phyloP scores from a whole-genome alignment of 2,888 invertebrate species.

The Anorthoa munda region DNA sequence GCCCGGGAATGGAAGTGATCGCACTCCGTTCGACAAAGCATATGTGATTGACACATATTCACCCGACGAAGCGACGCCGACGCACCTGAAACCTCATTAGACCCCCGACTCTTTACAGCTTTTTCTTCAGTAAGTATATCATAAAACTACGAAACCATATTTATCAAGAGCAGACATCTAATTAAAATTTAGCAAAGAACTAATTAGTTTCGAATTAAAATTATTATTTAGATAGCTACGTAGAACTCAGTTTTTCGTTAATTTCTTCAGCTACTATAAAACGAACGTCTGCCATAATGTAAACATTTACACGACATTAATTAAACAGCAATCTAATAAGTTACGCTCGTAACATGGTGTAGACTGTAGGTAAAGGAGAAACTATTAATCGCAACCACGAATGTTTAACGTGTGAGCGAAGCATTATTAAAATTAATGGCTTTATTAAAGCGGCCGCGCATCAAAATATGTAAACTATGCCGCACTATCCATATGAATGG shows the following conservation, averaged over 20 bases:
- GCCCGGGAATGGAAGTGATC: slow-evolving; percentile 45
- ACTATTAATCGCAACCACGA: slow-evolving; percentile 70
- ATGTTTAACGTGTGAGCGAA: slow-evolving; percentile 70
- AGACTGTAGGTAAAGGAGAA: slow-evolving; percentile 61
- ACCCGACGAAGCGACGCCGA: slow-evolving; percentile 14
- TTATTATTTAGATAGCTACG: slow-evolving; percentile 24
- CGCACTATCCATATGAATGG: slow-evolving; percentile 84
- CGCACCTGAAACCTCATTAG: slow-evolving; percentile 52
- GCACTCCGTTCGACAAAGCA: slow-evolving; percentile 44
- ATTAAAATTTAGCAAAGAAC: slow-evolving; percentile 16
- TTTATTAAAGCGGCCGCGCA: slow-evolving; percentile 80
- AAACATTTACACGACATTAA: slow-evolving; percentile 53
- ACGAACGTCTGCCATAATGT: slow-evolving; percentile 36
- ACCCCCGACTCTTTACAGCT: slow-evolving; percentile 9
- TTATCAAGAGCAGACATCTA: slow-evolving; percentile 14
- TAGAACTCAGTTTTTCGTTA: slow-evolving; percentile 13
- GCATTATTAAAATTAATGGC: slow-evolving; percentile 85
- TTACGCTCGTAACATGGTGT: slow-evolving; percentile 61
- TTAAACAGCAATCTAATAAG: slow-evolving; percentile 60
- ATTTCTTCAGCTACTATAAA: slow-evolving; percentile 22
- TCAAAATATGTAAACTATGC: slow-evolving; percentile 86
- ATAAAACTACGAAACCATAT: slow-evolving; percentile 5
- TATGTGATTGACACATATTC: slow-evolving; percentile 50
- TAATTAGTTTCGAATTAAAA: slow-evolving; percentile 30
- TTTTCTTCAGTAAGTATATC: neutral